Evolutionary conservation across 1,140 invertebrate species (phyloP), one percentile per base, ranked within the genome.

Genomic region (Carposina sasakii): DNA sequence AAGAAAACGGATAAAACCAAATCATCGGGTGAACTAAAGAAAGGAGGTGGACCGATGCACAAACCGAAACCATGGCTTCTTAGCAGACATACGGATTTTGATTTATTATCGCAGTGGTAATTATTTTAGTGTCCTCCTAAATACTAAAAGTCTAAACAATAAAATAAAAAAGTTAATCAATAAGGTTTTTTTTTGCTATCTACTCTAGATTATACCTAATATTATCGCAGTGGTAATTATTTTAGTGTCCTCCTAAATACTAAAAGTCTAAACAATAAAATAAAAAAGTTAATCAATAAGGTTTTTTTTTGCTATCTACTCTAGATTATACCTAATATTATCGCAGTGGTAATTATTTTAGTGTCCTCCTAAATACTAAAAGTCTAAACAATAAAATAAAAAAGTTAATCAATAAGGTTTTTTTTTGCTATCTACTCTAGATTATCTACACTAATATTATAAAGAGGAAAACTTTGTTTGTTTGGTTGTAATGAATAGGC

Each of bases 1-100:
- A 76, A 79, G 54, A 83, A 79, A 58, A 12, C 58, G 1, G 60
- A 68, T 17, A 54, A 43, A 19, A 49, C 41, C 10, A 67, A 73
- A 39, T 21, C 51, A 16, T 3, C 15, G 15, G 56, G 55, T 3
- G 66, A 70, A 54, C 20, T 51, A 6, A 77, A 75, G 48, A 57
- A 44, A 44, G 76, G 75, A n/a, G 64, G 69, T 5, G 76, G 79
- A 40, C 75, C 76, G 4, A 10, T 76, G 5, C 67, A 76, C 20
- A 81, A 73, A 57, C 79, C 79, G 3, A 81, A 81, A 52, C 79
- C 79, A 12, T 83, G 79, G 79, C 48, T 83, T 20, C 54, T 83
- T 1, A 81, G 77, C 41, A 66, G 79, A 48, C 69, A 76, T 31
- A 83, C 77, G 9, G 79, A 83, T 40, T 83, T 81, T 39, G 79